Evolutionary conservation across 2,888 invertebrate genomes (phyloP).

Genomic region (Boloria selene): DNA sequence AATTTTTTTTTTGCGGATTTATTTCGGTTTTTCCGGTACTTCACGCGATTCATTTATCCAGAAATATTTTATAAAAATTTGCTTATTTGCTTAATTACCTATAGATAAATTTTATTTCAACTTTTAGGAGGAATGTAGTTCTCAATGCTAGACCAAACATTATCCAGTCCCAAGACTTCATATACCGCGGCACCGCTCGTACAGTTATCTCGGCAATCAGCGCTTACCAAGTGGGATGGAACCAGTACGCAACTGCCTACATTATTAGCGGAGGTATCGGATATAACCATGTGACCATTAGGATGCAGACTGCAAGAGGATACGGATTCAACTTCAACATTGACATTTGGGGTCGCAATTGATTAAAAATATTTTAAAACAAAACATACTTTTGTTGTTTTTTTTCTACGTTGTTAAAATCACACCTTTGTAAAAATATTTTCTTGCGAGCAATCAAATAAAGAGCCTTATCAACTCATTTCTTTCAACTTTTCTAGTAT

Average conservation of each 20-base stretch:
- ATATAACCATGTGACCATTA: conserved; percentile 54
- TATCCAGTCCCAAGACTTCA: conserved; percentile 61
- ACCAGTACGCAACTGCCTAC: conserved; percentile 56
- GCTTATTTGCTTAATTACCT: no score
- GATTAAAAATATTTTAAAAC: neutral
- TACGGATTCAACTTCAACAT: conserved; percentile 64
- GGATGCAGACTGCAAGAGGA: conserved; percentile 57
- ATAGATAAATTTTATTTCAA: neutral
- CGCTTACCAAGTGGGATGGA: conserved; percentile 58
- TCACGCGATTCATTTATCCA: no score
- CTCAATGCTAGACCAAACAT: conserved; percentile 50
- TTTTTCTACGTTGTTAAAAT: no score
- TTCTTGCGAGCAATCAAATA: no score
- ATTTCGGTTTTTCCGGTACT: no score
- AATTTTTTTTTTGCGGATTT: no score
- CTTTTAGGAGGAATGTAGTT: conserved; percentile 52
- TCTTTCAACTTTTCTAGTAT: no score
- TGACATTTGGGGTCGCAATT: conserved; percentile 62
- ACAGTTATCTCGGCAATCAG: conserved; percentile 57
- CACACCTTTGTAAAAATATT: no score
- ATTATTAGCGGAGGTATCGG: conserved; percentile 53
- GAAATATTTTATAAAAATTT: no score
- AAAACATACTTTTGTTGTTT: neutral
- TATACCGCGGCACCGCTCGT: conserved; percentile 54
- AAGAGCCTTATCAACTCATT: no score